These are phyloP conservation scores for Dasysyrphus albostriatus DNA, from an alignment of 2,888 invertebrate genomes.

Conservation along the genomic window DNA sequence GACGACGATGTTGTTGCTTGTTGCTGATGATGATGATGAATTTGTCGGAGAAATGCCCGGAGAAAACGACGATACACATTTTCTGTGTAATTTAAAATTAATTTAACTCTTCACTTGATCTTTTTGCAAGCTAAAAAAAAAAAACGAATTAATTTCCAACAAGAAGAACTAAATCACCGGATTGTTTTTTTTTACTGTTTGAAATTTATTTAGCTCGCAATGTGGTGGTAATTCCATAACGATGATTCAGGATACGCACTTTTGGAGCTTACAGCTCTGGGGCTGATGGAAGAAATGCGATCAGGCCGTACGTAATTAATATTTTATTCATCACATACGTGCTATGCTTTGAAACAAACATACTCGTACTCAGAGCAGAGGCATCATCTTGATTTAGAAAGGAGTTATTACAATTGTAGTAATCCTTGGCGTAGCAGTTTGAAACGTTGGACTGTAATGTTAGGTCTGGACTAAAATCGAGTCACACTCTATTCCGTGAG, in stretches of 20 bases:
- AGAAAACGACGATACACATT: slow-evolving; percentile 7
- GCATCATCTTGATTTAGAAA: neutral
- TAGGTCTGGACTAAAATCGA: no score
- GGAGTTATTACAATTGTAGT: neutral
- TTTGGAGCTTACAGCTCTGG: neutral
- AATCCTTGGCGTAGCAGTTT: no score
- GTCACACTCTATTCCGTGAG: no score
- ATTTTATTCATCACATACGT: slow-evolving; percentile 66
- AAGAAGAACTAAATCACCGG: slow-evolving; percentile 31
- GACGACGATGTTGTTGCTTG: neutral
- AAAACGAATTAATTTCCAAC: neutral
- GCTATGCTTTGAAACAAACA: slow-evolving; percentile 48
- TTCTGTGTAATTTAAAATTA: slow-evolving; percentile 64
- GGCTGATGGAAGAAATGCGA: neutral
- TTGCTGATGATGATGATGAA: slow-evolving; percentile 1
- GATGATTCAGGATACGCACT: slow-evolving; percentile 25
- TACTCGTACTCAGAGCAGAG: slow-evolving; percentile 7
- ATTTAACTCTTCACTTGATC: slow-evolving; percentile 75
- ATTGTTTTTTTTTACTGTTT: slow-evolving; percentile 36
- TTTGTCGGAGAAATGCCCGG: neutral
- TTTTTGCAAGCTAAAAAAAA: slow-evolving; percentile 49
- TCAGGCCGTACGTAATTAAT: neutral
- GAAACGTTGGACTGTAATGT: no score
- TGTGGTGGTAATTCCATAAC: slow-evolving; percentile 48
- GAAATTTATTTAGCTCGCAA: neutral